These are phyloP conservation scores for Masticophis lateralis DNA, from an alignment of 2,797 vertebrate species.

Conservation along the genomic window DNA sequence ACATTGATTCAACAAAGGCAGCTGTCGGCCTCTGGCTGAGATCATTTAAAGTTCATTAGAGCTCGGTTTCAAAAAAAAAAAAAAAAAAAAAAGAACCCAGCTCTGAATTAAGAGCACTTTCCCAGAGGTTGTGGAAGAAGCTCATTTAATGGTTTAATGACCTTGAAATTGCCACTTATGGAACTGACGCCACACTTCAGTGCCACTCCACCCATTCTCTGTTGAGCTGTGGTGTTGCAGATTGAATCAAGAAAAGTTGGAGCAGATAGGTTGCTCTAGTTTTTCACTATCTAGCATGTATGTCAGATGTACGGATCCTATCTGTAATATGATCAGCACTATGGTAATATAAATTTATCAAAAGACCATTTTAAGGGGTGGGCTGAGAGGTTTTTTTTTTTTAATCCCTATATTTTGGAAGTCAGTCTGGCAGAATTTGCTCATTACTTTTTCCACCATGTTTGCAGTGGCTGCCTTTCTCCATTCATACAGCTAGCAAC, in stretches of 20 bases:
- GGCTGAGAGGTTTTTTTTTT: background rate
- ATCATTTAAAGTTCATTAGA: slow-evolving; percentile 64
- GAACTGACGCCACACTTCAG: background rate
- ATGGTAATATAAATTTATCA: background rate
- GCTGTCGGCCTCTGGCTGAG: slow-evolving; percentile 50
- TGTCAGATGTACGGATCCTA: background rate
- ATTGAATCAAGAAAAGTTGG: background rate
- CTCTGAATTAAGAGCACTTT: slow-evolving; percentile 30
- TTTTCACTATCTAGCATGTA: background rate
- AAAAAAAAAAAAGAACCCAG: background rate
- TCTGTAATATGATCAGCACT: background rate
- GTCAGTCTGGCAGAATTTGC: background rate
- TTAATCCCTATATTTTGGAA: background rate
- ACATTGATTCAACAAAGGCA: slow-evolving; percentile 53
- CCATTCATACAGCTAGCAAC: background rate
- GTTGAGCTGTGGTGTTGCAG: background rate
- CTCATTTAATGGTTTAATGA: slow-evolving; percentile 32
- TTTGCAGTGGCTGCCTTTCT: background rate
- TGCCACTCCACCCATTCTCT: background rate
- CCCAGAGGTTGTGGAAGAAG: slow-evolving; percentile 27
- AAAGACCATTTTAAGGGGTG: background rate
- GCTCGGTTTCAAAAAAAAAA: slow-evolving; percentile 24
- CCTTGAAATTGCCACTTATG: slow-evolving; percentile 32
- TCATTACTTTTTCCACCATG: background rate
- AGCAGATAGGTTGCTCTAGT: background rate